Percentiles rank a stretch among this genome's conserved stretches.
Conservation (phyloP, 2,113 vertebrate species). For the Onychostoma macrolepis region DNA sequence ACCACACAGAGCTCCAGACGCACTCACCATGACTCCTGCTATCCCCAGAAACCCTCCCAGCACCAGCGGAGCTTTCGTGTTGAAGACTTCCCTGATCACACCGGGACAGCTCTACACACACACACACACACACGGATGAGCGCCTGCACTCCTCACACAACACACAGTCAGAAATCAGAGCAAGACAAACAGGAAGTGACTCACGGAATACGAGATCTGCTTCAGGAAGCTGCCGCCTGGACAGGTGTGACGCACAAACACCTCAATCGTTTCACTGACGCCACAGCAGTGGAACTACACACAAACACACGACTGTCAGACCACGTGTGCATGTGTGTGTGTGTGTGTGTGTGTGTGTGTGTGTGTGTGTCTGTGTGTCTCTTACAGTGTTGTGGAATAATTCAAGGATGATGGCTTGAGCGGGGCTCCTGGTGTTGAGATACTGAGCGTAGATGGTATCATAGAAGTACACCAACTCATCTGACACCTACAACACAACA, state of each 20-base stretch:
- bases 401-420: conserved; percentile 25
- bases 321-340: not conserved
- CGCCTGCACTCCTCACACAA: not conserved
- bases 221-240: not conserved
- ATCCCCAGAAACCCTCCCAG: conserved; percentile 38
- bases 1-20: not conserved
- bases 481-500: not conserved
- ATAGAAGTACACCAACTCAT: conserved; percentile 33
- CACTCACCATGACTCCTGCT: conserved; percentile 46
- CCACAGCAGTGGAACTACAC: conserved; percentile 52
- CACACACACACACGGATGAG: not conserved
- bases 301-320: not conserved
- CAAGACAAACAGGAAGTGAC: not conserved
- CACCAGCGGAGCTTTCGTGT: conserved; percentile 15
- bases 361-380: too few relatives aligned
- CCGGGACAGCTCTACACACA: conserved; percentile 29
- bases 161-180: not conserved
- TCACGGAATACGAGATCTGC: conserved; percentile 42
- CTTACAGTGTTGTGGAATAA: conserved; percentile 24
- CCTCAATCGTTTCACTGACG: not conserved
- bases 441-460: conserved; percentile 28
- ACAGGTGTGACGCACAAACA: conserved; percentile 24
- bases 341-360: not conserved
- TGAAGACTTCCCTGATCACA: not conserved
- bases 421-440: not conserved